A percentile compares a stretch with the other conserved stretches of the same genome.
These are phyloP conservation scores for Oscheius myriophilus DNA, from an alignment of 2,888 invertebrate genomes.

Conservation along the genomic window DNA sequence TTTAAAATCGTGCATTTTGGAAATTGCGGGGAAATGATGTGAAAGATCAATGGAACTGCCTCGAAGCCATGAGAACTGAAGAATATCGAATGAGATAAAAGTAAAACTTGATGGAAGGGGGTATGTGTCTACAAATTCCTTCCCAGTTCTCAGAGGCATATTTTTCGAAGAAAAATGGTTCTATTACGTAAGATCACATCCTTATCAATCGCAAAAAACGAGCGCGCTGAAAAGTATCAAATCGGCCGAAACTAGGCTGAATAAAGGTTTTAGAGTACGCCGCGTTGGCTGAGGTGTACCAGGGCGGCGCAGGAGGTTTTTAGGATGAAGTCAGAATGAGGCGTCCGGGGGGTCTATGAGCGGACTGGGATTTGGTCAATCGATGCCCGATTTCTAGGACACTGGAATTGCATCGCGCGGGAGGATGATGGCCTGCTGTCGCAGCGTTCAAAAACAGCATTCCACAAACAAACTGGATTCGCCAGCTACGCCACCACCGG, in stretches of 20 bases:
- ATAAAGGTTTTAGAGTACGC: neutral
- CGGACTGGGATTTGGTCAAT: constrained; percentile 25
- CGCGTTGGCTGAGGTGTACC: too few relatives aligned
- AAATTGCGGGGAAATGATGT: too few relatives aligned
- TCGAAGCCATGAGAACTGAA: too few relatives aligned
- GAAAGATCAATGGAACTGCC: too few relatives aligned
- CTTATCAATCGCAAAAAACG: too few relatives aligned
- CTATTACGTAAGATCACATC: too few relatives aligned
- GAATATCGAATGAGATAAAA: too few relatives aligned
- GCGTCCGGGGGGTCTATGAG: neutral
- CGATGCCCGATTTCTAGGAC: constrained; percentile 28
- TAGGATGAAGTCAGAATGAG: neutral
- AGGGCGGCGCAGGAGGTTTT: neutral
- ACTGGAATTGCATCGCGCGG: constrained; percentile 29
- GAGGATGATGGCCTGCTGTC: constrained; percentile 8
- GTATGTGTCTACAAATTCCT: too few relatives aligned
- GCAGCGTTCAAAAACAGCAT: constrained; percentile 28
- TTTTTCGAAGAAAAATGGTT: too few relatives aligned
- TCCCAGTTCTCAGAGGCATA: too few relatives aligned
- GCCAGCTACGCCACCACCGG: constrained; percentile 20
- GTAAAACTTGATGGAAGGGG: too few relatives aligned
- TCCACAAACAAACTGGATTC: constrained; percentile 31
- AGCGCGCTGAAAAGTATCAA: neutral
- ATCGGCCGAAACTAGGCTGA: neutral
- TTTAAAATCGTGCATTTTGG: too few relatives aligned